A percentile compares a stretch with the other conserved stretches of the same genome.
Evolutionary conservation across 2,113 vertebrate species (phyloP).

Genomic region (Chinchilla lanigera): DNA sequence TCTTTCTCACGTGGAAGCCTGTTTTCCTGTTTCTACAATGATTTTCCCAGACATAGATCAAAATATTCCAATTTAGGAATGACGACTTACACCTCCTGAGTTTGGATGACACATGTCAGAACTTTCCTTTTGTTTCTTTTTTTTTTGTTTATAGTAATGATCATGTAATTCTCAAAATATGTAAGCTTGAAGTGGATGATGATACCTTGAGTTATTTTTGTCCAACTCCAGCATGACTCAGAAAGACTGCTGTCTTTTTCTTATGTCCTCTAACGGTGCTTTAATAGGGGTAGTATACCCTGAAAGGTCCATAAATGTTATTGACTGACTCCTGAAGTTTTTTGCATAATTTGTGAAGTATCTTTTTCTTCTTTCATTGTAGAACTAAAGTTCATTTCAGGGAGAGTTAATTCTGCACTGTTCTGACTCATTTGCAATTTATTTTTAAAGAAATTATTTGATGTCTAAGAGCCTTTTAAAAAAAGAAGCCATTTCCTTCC

Average conservation of each 20-base stretch:
- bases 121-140: background rate
- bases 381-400: conserved; percentile 61
- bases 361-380: conserved; percentile 54
- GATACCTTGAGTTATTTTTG: background rate
- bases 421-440: conserved; percentile 68
- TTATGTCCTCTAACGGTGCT: fast-evolving
- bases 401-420: conserved; percentile 49
- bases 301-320: conserved; percentile 33
- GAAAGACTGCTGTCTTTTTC: background rate
- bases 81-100: background rate
- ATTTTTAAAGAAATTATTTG: conserved; percentile 74
- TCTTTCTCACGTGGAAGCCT: background rate
- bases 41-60: background rate
- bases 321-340: conserved; percentile 41
- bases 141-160: background rate
- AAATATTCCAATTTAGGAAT: background rate
- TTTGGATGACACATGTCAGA: background rate
- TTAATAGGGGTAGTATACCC: background rate
- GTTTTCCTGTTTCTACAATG: background rate
- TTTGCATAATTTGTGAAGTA: conserved; percentile 26
- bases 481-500: conserved; percentile 64
- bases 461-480: conserved; percentile 64
- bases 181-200: background rate
- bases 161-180: background rate
- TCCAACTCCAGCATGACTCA: background rate